A percentile compares a stretch with the other conserved stretches of the same genome.
phyloP scores from a whole-genome alignment of 2,113 vertebrate genomes.

The Trogon surrucura region DNA sequence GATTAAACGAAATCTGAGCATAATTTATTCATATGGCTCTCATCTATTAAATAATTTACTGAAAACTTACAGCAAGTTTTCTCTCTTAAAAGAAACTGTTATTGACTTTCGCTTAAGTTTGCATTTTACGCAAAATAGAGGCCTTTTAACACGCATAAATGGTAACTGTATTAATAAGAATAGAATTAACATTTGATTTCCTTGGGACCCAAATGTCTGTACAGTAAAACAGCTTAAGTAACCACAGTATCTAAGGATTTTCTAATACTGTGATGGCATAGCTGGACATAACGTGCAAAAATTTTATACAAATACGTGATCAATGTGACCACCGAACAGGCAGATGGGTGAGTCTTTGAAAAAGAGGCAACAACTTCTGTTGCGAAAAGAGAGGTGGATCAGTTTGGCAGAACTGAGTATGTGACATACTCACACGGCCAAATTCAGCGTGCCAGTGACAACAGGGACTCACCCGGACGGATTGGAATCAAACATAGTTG shows the following conservation, averaged over 20 bases:
- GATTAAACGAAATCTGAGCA: neutral
- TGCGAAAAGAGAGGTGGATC: too few species aligned
- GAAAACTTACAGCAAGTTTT: neutral
- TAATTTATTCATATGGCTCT: neutral
- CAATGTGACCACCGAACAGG: neutral
- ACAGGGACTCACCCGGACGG: too few species aligned
- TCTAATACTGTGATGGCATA: neutral
- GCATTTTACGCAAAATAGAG: neutral
- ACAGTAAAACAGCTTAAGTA: neutral
- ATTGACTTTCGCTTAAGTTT: neutral
- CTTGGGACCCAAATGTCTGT: neutral
- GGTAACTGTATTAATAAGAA: neutral
- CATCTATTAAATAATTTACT: neutral
- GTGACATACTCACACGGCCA: too few species aligned
- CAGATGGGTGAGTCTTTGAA: neutral
- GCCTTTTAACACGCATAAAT: neutral
- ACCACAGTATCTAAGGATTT: neutral
- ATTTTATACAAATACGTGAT: neutral
- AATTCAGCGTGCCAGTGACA: too few species aligned
- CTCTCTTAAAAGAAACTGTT: neutral
- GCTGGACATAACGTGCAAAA: neutral
- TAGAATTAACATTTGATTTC: neutral
- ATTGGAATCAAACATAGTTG: too few species aligned
- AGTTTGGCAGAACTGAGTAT: too few species aligned
- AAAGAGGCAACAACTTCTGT: too few species aligned